Conservation (phyloP, 1,140 invertebrate genomes). For the Dysdera silvatica region DNA sequence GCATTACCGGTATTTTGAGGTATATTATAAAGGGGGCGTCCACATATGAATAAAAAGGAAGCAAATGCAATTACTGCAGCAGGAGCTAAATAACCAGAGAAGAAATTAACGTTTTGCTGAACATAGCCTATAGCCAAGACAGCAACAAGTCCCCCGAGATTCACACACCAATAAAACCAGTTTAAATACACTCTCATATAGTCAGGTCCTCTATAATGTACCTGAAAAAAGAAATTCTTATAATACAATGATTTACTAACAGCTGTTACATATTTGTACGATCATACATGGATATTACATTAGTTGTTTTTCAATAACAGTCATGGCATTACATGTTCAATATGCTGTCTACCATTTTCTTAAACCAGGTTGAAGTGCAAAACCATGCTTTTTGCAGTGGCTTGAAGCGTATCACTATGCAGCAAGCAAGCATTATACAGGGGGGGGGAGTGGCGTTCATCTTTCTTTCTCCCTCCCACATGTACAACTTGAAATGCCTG, state of each 20-base stretch:
- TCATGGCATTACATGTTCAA: too few relatives aligned
- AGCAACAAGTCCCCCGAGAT: conserved; percentile 48
- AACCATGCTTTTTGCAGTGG: too few relatives aligned
- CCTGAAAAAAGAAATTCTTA: conserved; percentile 31
- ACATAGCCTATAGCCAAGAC: conserved; percentile 47
- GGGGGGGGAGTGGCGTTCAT: too few relatives aligned
- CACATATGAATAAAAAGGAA: conserved; percentile 37
- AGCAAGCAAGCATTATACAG: too few relatives aligned
- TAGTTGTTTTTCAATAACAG: too few relatives aligned
- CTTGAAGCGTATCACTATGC: too few relatives aligned
- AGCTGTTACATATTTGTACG: too few relatives aligned
- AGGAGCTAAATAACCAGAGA: conserved; percentile 46
- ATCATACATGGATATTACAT: too few relatives aligned
- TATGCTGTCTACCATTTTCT: too few relatives aligned
- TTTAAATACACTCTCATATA: conserved; percentile 48
- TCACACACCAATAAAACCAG: conserved; percentile 52
- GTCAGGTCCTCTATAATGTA: conserved; percentile 42
- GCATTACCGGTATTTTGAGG: conserved; percentile 42
- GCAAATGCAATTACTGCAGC: conserved; percentile 38
- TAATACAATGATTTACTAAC: conserved; percentile 7
- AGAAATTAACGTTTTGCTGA: conserved; percentile 44
- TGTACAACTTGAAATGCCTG: too few relatives aligned
- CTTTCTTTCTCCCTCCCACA: too few relatives aligned
- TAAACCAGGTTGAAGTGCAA: too few relatives aligned
- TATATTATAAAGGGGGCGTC: conserved; percentile 39